Base-by-base conservation (phyloP, 2,113 vertebrate species). In the Ovis aries region DNA sequence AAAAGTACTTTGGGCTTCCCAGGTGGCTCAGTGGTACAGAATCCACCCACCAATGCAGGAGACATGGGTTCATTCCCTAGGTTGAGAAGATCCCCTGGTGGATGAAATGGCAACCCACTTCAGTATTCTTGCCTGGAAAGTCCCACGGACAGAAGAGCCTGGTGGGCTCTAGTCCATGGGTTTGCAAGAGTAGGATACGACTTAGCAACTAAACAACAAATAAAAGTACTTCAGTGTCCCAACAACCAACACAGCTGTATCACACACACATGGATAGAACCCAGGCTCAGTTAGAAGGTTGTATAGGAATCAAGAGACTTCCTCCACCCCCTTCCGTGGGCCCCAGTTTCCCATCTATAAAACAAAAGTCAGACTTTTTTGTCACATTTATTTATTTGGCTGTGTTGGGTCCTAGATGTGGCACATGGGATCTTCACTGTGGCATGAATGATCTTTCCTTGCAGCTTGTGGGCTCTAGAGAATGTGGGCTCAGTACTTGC, bases 221-320 rank as follows among this genome's bases (percentile, higher is more conserved):
- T 27, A 15, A 77, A 77, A 77, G n/a, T 31, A 19, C 17, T 43
- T 27, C 31, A 5, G 23, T 52, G 53, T 40, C 23, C 17, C 71
- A 31, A 25, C 4, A 14, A 6, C n/a, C n/a, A 48, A 81, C 57
- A n/a, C 0, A 3, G 17, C 29, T 14, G 0, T 7, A 17, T 64
- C 85, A 8, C 50, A n/a, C 60, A 17, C 27, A 23, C 1, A 3
- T 25, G 14, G 14, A n/a, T 6, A 53, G 25, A 31, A 67, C 4
- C 27, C 91, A 67, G 36, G 8, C 23, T 1, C 1, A 13, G 82
- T 25, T 21, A 52, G 77, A 43, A 13, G 17, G 60, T 3, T 53
- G 33, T 13, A 16, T 13, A 55, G 15, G 25, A 27, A 82, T 62
- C 23, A 15, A 55, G 91, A 93, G n/a, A 36, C 57, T 57, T 62